Evolutionary conservation across 64 coral and sea anemone genomes (phyloP).

Genomic region (Trachythela sp.): DNA sequence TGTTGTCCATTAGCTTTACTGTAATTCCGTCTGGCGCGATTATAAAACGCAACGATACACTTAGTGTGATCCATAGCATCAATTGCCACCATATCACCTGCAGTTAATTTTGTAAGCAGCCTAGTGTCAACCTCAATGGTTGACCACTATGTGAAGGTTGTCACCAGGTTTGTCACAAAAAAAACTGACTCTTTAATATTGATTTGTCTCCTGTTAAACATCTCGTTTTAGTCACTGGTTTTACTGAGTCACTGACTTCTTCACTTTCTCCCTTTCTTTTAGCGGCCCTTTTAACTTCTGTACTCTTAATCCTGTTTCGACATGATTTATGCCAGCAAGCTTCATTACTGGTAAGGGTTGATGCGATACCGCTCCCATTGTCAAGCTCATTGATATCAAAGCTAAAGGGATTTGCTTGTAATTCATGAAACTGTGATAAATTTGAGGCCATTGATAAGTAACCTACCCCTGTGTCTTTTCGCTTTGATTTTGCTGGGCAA

Average conservation of each 20-base stretch:
- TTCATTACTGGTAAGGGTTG: slow-evolving; percentile 26
- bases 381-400: slow-evolving; percentile 31
- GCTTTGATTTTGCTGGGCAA: slow-evolving; percentile 52
- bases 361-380: slow-evolving; percentile 21
- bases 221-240: slow-evolving; percentile 31
- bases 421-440: slow-evolving; percentile 25
- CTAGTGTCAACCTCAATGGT: too few species aligned
- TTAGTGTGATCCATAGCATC: slow-evolving; percentile 45
- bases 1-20: slow-evolving; percentile 1
- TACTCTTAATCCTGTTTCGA: slow-evolving; percentile 42
- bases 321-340: slow-evolving; percentile 45
- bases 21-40: slow-evolving; percentile 6
- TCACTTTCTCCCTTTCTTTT: slow-evolving; percentile 7
- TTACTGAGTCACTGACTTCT: not conserved
- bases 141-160: too few species aligned
- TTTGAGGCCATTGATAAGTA: slow-evolving; percentile 24
- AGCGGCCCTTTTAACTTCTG: slow-evolving; percentile 41
- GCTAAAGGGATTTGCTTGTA: not conserved
- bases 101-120: slow-evolving; percentile 44
- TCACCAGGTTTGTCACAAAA: slow-evolving; percentile 47
- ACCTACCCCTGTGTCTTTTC: slow-evolving; percentile 39
- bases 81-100: slow-evolving; percentile 66
- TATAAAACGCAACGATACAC: slow-evolving; percentile 44
- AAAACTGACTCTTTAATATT: slow-evolving; percentile 5
- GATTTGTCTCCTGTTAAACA: not conserved